Evolutionary conservation across 2,888 invertebrate genomes (phyloP).

Genomic region (Coelopa pilipes): DNA sequence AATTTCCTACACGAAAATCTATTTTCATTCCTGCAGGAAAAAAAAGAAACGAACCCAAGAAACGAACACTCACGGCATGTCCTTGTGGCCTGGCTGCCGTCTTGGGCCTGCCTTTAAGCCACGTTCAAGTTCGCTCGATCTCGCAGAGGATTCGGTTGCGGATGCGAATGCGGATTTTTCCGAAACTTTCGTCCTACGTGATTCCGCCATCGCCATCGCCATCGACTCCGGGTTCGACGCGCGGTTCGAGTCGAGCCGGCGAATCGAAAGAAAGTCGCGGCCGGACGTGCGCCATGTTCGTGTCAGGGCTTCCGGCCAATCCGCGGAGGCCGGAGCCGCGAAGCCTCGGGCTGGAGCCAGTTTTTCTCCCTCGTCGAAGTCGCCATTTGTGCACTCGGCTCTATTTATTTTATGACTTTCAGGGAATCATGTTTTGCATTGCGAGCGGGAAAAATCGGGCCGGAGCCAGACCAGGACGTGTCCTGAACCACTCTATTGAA

Average conservation of each 20-base stretch:
- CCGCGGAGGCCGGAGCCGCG: neutral
- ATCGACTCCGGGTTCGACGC: neutral
- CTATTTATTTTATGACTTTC: no score
- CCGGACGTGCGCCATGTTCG: slow-evolving; percentile 29
- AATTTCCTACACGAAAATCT: neutral
- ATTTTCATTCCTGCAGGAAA: neutral
- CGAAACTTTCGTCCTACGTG: slow-evolving; percentile 6
- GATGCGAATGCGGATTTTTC: no score
- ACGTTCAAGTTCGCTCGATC: no score
- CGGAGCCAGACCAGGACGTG: neutral
- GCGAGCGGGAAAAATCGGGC: no score
- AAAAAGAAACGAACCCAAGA: neutral
- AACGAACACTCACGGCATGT: slow-evolving; percentile 33
- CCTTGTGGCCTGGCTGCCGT: no score
- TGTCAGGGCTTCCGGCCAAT: neutral
- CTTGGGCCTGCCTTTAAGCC: no score
- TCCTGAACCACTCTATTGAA: no score
- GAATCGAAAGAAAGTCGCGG: no score
- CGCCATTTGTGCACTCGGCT: no score
- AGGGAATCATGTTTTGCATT: no score
- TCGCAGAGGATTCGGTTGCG: no score
- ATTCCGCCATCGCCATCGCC: neutral
- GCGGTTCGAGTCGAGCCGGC: neutral
- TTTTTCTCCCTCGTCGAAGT: no score
- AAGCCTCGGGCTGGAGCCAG: neutral